phyloP scores from a whole-genome alignment of 2,113 vertebrate species.

The Sakesphorus luctuosus region DNA sequence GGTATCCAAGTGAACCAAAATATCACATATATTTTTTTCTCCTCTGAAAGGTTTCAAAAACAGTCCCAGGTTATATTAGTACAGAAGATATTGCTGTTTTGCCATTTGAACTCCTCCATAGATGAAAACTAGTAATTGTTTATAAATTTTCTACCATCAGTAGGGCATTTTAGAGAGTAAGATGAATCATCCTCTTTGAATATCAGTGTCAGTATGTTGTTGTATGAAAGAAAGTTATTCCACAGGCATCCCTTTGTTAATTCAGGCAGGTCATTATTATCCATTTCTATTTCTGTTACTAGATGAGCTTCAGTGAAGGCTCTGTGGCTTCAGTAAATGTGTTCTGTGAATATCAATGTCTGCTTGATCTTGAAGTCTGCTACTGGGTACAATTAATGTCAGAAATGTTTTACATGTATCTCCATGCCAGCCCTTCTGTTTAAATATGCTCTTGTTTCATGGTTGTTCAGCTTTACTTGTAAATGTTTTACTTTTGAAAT shows the following conservation, averaged over 20 bases:
- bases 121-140: not conserved
- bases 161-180: not conserved
- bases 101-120: not conserved
- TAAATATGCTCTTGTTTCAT: not conserved
- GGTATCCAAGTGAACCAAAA: not conserved
- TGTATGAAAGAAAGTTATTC: not conserved
- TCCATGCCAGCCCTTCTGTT: not conserved
- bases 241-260: not conserved
- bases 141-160: not conserved
- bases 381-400: not conserved
- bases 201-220: not conserved
- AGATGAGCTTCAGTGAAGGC: not conserved
- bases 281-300: not conserved
- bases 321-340: conserved; percentile 8
- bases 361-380: not conserved
- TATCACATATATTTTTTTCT: not conserved
- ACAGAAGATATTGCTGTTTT: not conserved
- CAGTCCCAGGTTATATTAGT: not conserved
- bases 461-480: not conserved
- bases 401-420: not conserved
- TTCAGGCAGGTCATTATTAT: conserved; percentile 7
- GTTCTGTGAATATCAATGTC: conserved; percentile 30
- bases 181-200: not conserved
- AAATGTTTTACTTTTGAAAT: not conserved
- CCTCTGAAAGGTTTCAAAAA: not conserved